A percentile compares a stretch with the other conserved stretches of the same genome.
phyloP scores from a whole-genome alignment of 1,140 invertebrate species.

The Drosophila pruinosa region DNA sequence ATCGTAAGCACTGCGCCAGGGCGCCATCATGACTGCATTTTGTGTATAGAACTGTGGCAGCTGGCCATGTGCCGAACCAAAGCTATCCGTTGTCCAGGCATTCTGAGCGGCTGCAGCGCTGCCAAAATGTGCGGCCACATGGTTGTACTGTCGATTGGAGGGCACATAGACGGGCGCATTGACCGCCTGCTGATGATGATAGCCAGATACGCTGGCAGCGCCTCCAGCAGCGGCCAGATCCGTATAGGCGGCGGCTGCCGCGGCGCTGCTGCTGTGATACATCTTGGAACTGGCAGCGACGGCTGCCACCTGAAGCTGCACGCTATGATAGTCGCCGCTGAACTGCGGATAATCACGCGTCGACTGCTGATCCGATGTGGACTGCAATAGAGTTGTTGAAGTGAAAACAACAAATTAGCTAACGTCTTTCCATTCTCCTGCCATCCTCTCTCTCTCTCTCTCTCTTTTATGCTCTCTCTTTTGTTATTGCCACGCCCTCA shows the following conservation, averaged over 20 bases:
- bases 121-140: conserved; percentile 79
- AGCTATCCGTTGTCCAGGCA: conserved; percentile 79
- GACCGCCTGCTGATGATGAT: conserved; percentile 71
- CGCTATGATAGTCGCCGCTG: conserved; percentile 60
- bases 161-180: conserved; percentile 84
- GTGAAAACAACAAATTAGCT: conserved; percentile 6
- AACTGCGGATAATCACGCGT: conserved; percentile 66
- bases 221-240: conserved; percentile 77
- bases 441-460: background rate
- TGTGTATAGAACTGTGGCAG: conserved; percentile 88
- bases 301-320: conserved; percentile 49
- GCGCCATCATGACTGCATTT: conserved; percentile 89
- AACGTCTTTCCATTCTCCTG: background rate
- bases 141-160: conserved; percentile 83
- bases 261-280: conserved; percentile 78
- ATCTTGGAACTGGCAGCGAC: conserved; percentile 66
- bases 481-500: conserved; percentile 9
- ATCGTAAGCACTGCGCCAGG: conserved; percentile 90
- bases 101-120: conserved; percentile 82
- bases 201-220: conserved; percentile 75
- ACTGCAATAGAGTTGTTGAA: conserved; percentile 41
- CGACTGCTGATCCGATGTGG: conserved; percentile 63
- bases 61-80: conserved; percentile 82
- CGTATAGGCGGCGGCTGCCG: conserved; percentile 67
- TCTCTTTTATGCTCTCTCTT: background rate